Evolutionary conservation across 2,888 invertebrate species (phyloP), one percentile per base, ranked within the genome.

Genomic region (Galerucella calmariensis): DNA sequence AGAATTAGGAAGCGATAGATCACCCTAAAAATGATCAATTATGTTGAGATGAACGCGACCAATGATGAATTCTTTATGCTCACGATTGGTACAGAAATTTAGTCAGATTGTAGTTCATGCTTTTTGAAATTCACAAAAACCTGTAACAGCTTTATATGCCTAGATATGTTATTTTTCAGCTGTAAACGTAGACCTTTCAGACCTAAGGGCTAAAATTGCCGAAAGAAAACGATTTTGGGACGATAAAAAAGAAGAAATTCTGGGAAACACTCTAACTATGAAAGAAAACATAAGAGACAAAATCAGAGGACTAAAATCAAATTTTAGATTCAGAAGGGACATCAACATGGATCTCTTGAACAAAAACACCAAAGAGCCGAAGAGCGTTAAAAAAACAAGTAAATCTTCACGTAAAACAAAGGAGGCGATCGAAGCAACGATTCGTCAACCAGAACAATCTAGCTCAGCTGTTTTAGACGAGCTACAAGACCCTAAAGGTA

Each of bases 311-410:
- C 6, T 75, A 35, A 76, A 77, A 66, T 68, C 73, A 6, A 69
- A 72, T n/a, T 72, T 74, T 11, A 71, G 81, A 41, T 72, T 65
- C 9, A 83, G 75, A 71, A 80, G 85, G 44, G 84, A 83, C 58
- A 85, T 86, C 51, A 86, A 86, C 72, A 82, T 86, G 81, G 82
- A 84, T 16, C 66, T 85, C 65, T 75, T 86, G 12, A 83, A 84
- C 44, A 71, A 78, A 66, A 83, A 82, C 76, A 65, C 80, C 0
- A 77, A 74, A 63, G 59, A 48, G 9, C 27, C 53, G 27, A 66
- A 70, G 56, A 76, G 65, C 65, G 14, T n/a, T 2, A 62, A 75
- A 16, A 71, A 66, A n/a, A 63, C 74, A 51, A 78, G 69, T 12
- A 79, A 76, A 41, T 75, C 46, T 20, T 16, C 56, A 12, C 75